A percentile compares a stretch with the other conserved stretches of the same genome.
These are phyloP conservation scores for Periparus ater DNA, from an alignment of 2,797 vertebrate species.

Conservation along the genomic window DNA sequence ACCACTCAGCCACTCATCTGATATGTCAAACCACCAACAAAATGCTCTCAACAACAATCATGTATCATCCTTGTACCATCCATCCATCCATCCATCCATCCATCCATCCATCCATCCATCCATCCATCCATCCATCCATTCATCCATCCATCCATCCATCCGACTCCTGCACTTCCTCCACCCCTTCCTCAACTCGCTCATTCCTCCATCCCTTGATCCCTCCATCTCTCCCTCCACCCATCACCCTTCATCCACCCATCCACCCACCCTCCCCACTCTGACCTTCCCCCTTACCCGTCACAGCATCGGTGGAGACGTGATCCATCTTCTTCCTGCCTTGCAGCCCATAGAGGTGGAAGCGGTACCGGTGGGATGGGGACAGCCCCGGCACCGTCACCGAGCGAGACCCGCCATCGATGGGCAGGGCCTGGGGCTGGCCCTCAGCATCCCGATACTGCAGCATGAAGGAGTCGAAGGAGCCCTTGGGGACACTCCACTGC, in stretches of 20 bases:
- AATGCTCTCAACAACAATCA: too few relatives aligned
- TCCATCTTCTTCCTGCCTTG: neutral
- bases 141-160: neutral
- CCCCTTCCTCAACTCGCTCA: too few relatives aligned
- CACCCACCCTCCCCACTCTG: too few relatives aligned
- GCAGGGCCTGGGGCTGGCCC: slow-evolving; percentile 37
- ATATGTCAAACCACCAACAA: neutral
- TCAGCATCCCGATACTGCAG: slow-evolving; percentile 51
- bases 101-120: neutral
- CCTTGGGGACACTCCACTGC: slow-evolving; percentile 25
- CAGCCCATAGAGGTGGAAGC: neutral
- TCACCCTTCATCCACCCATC: neutral
- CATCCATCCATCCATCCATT: neutral
- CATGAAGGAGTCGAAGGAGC: slow-evolving; percentile 38
- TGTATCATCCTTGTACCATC: too few relatives aligned
- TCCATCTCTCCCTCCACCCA: neutral
- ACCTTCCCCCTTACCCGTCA: neutral
- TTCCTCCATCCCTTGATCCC: neutral
- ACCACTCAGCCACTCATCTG: neutral
- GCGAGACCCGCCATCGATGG: fast-evolving
- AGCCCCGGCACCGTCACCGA: fast-evolving
- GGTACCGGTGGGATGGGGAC: neutral
- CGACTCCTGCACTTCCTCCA: too few relatives aligned
- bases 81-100: neutral
- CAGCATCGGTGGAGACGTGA: neutral